phyloP scores from a whole-genome alignment of 2,888 invertebrate genomes.

The Pollenia labialis region DNA sequence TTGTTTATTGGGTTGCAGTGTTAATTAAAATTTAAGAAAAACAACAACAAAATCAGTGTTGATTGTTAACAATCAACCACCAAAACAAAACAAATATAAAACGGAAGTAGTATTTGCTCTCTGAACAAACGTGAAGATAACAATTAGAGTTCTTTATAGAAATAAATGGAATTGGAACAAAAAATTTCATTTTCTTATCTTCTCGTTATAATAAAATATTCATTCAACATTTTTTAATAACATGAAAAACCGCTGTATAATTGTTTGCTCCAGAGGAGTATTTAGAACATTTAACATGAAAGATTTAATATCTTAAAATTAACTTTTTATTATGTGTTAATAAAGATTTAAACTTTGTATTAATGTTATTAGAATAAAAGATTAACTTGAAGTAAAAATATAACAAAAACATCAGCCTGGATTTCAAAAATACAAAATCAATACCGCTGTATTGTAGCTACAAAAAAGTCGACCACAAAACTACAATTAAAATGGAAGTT shows the following conservation, averaged over 20 bases:
- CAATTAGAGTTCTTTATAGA: not conserved
- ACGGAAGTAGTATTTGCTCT: conserved; percentile 18
- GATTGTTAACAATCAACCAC: conserved; percentile 50
- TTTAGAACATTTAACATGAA: not conserved
- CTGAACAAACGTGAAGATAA: conserved; percentile 20
- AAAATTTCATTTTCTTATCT: not conserved
- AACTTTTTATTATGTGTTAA: conserved; percentile 27
- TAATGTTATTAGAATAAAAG: not conserved
- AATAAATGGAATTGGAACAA: not conserved
- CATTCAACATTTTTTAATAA: not conserved
- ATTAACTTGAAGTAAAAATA: not conserved
- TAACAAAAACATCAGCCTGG: conserved; percentile 20
- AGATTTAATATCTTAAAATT: conserved; percentile 34
- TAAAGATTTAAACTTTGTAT: conserved; percentile 30
- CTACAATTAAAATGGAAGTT: not conserved
- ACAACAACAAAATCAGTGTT: conserved; percentile 48
- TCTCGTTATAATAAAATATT: conserved; percentile 1
- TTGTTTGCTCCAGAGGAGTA: not conserved
- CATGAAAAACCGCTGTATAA: not conserved
- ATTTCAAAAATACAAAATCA: conserved; percentile 15
- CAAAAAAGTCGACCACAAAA: conserved; percentile 1
- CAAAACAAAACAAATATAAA: conserved; percentile 39
- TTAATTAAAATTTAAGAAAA: conserved; percentile 59
- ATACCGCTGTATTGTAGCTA: not conserved
- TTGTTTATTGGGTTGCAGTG: conserved; percentile 63